A percentile compares a stretch with the other conserved stretches of the same genome.
Evolutionary conservation across 2,797 vertebrate species (phyloP).

Genomic region (Steatocranus sp.): DNA sequence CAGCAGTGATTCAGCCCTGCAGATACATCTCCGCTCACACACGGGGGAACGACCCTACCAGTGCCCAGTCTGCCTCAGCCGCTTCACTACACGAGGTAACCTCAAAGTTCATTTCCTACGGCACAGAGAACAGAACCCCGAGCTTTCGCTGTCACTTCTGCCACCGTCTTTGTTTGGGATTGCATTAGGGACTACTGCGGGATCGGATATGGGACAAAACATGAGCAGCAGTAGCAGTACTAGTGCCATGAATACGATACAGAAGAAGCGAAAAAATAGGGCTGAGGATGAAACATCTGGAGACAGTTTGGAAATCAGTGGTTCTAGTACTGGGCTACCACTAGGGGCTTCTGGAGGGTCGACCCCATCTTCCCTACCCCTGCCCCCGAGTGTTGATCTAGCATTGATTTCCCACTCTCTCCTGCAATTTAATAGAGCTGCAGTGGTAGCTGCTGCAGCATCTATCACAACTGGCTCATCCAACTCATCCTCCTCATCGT

Average conservation of each 20-base stretch:
- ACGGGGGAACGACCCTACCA: slow-evolving; percentile 91
- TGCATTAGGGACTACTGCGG: slow-evolving; percentile 54
- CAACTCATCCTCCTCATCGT: slow-evolving; percentile 62
- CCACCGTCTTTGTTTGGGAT: slow-evolving; percentile 84
- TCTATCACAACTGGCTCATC: slow-evolving; percentile 58
- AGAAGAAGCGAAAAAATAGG: slow-evolving; percentile 69
- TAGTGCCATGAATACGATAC: slow-evolving; percentile 46
- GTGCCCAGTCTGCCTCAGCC: slow-evolving; percentile 89
- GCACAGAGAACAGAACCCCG: slow-evolving; percentile 88
- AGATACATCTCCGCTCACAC: slow-evolving; percentile 91
- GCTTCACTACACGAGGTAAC: slow-evolving; percentile 90
- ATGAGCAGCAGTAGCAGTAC: slow-evolving; percentile 35
- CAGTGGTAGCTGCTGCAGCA: slow-evolving; percentile 67
- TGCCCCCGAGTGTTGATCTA: slow-evolving; percentile 76
- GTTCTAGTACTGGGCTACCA: slow-evolving; percentile 47
- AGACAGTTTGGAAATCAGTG: slow-evolving; percentile 57
- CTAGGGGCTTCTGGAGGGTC: slow-evolving; percentile 58
- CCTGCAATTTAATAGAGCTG: slow-evolving; percentile 76
- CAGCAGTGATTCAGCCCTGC: slow-evolving; percentile 87
- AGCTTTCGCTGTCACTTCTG: slow-evolving; percentile 88
- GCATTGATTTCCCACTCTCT: slow-evolving; percentile 80
- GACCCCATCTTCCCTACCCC: slow-evolving; percentile 70
- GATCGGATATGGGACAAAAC: slow-evolving; percentile 60
- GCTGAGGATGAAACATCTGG: slow-evolving; percentile 68
- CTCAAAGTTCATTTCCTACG: slow-evolving; percentile 91